Conservation (phyloP, 2,113 vertebrate species). For the Trogon melanurus region DNA sequence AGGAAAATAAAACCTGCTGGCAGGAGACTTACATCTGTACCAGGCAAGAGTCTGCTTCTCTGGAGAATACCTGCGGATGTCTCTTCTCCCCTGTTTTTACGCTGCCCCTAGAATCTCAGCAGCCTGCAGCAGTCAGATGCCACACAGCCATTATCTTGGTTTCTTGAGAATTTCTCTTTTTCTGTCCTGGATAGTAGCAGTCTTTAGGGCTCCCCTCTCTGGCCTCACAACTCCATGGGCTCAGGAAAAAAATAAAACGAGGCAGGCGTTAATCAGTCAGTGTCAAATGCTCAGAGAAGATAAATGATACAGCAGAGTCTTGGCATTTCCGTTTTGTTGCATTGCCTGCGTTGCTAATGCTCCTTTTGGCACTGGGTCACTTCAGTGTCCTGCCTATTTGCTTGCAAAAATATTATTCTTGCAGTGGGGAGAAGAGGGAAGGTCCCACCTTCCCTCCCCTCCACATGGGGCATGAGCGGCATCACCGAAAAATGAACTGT, state of each 20-base stretch:
- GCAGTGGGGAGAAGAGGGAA: neutral
- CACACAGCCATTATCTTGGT: neutral
- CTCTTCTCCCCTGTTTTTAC: neutral
- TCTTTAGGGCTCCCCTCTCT: neutral
- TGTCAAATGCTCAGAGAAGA: conserved; percentile 34
- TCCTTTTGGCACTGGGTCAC: neutral
- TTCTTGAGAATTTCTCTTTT: conserved; percentile 1
- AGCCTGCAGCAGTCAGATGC: neutral
- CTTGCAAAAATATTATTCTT: conserved; percentile 67
- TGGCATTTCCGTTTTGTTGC: conserved; percentile 56
- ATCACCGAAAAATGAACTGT: neutral
- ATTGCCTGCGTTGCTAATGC: conserved; percentile 24
- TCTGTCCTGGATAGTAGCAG: neutral
- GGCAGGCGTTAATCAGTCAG: conserved; percentile 62
- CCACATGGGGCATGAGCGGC: neutral
- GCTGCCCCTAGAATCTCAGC: neutral
- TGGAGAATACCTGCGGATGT: neutral
- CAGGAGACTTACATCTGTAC: neutral
- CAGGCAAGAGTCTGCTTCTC: neutral
- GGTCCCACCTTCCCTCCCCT: neutral
- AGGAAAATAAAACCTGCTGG: neutral
- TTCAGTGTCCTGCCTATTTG: conserved; percentile 23
- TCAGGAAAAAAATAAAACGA: conserved; percentile 43
- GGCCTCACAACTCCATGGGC: neutral
- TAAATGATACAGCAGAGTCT: conserved; percentile 32